Base-by-base conservation (phyloP, 2,797 vertebrate genomes). In the Esox lucius region DNA sequence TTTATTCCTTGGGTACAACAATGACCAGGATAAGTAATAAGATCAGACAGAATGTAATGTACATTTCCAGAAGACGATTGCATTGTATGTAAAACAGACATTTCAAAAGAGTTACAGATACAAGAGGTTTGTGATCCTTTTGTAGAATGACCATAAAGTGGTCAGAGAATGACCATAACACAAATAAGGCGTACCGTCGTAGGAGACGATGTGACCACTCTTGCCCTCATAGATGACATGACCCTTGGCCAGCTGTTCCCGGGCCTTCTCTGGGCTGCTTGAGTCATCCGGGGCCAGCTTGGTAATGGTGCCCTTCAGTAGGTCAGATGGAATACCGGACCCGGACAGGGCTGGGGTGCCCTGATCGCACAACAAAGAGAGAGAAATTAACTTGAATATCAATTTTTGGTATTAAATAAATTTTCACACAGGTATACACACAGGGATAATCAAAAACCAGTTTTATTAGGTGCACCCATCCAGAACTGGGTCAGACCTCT, bases 201-300 rank as follows among this genome's bases (percentile, higher is more conserved):
- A 99, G 9, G 97, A 98, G 3, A 99, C 89, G 80, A 99, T 98
- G 84, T 99, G 97, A 69, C 97, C 97, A 68, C 93, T 98, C 89
- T 98, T 98, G 87, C 98, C 96, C 92, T 99, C 97, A 68, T 98
- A 99, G 84, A 99, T 98, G 77, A 99, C 96, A 4, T 98, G 97
- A 85, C 95, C 96, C 92, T 99, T 99, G 85, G 96, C 88, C 73
- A 96, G 74, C 56, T 95, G 91, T 78, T 99, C 97, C 16, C 96
- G 91, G 82, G 93, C 83, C 85, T 97, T 98, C 72, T 99, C 97
- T 2, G 95, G 94, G 84, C 92, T 95, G 88, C 82, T 94, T 75
- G 92, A 76, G 78, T 99, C 97, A 86, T 98, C 97, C 0, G 95
- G 94, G 22, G 96, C 93, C 71, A 98, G 90, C 68, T 97, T 95